Conservation (phyloP, 2,888 invertebrate genomes). For the Crepidodera aurea region DNA sequence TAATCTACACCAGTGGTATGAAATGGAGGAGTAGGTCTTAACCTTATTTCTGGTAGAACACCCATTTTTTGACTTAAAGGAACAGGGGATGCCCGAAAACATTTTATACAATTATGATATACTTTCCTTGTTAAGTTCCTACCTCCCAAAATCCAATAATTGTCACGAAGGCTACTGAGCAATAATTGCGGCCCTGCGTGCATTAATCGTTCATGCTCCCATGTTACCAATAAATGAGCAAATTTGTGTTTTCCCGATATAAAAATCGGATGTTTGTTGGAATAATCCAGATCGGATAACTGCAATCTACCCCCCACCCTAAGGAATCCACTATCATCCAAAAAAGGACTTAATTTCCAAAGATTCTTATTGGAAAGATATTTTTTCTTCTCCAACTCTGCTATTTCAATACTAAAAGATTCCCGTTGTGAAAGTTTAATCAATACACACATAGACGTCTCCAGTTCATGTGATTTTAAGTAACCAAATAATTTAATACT, state of each 20-base stretch:
- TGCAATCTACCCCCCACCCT: not conserved
- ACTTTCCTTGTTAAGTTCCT: not conserved
- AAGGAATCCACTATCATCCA: not conserved
- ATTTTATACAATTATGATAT: not conserved
- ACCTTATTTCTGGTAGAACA: not conserved
- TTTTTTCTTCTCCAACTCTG: not conserved
- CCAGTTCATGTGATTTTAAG: not conserved
- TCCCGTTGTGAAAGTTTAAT: not conserved
- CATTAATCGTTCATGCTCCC: not conserved
- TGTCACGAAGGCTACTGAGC: not conserved
- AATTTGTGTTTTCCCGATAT: not conserved
- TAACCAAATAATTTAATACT: too few species aligned
- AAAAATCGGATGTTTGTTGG: not conserved
- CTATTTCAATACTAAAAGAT: not conserved
- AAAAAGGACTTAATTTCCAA: not conserved
- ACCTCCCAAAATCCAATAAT: not conserved
- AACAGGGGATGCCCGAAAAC: not conserved
- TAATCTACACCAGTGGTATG: not conserved
- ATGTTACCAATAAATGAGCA: not conserved
- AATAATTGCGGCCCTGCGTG: constrained; percentile 2
- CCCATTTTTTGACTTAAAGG: not conserved
- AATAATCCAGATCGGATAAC: not conserved
- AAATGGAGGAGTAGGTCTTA: not conserved
- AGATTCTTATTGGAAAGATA: not conserved
- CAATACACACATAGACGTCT: not conserved